Percentiles rank a stretch among this genome's conserved stretches.
Conservation (phyloP, 2,797 vertebrate species). For the Gambusia yucatana region DNA sequence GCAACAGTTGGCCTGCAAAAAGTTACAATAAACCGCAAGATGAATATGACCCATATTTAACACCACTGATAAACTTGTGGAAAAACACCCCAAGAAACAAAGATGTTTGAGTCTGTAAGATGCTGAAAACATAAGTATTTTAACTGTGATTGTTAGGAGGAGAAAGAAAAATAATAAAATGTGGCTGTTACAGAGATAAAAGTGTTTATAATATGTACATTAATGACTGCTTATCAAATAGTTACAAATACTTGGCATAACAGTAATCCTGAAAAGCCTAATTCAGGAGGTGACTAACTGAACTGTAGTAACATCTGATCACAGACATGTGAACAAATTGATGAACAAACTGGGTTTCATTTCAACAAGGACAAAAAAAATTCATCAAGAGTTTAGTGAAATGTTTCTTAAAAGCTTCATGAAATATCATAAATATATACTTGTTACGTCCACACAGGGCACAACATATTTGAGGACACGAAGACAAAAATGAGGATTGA, state of each 20-base stretch:
- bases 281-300: background rate
- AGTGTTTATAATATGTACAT: background rate
- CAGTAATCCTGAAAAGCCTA: background rate
- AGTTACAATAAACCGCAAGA: background rate
- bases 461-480: no score
- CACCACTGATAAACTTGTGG: background rate
- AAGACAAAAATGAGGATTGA: no score
- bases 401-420: background rate
- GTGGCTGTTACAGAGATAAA: background rate
- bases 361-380: background rate
- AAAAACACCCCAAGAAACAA: background rate
- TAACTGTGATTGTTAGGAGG: background rate
- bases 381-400: background rate
- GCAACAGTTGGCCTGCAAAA: background rate
- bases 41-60: background rate
- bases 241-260: background rate
- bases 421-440: background rate
- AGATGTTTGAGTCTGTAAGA: background rate
- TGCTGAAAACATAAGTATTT: background rate
- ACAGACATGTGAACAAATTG: background rate
- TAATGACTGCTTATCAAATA: background rate
- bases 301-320: background rate
- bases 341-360: background rate
- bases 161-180: background rate
- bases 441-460: no score